Evolutionary conservation across 2,113 vertebrate genomes (phyloP).

Genomic region (Nycticryphes semicollaris): DNA sequence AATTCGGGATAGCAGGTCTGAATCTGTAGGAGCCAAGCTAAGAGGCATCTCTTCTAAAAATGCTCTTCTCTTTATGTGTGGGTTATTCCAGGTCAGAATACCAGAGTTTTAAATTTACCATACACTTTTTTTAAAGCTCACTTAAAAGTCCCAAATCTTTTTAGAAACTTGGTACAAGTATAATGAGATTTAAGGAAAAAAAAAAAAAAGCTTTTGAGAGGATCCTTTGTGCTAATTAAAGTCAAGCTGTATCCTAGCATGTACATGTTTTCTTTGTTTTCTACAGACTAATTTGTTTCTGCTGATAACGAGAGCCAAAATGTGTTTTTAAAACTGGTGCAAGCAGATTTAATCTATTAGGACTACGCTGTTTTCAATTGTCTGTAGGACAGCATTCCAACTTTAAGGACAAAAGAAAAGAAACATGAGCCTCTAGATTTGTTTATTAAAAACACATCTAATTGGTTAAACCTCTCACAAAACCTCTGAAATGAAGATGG

Average conservation of each 20-base stretch:
- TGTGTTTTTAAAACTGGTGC: conserved; percentile 40
- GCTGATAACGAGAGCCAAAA: conserved; percentile 48
- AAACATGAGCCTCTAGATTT: conserved; percentile 29
- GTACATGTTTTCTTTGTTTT: not conserved
- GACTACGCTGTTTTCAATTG: conserved; percentile 43
- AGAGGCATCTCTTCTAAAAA: not conserved
- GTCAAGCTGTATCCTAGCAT: not conserved
- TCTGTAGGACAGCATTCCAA: conserved; percentile 48
- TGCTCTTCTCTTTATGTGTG: not conserved
- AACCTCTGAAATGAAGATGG: not conserved
- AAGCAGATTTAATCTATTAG: conserved; percentile 57
- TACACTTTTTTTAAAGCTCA: not conserved
- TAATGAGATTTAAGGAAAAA: not conserved
- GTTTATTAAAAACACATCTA: conserved; percentile 49
- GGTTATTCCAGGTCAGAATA: not conserved
- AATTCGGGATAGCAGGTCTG: not conserved
- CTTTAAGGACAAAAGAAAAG: conserved; percentile 31
- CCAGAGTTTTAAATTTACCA: not conserved
- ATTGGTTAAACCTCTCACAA: conserved; percentile 32
- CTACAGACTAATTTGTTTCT: not conserved
- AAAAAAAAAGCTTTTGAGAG: not conserved
- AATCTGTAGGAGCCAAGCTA: not conserved
- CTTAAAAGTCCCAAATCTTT: not conserved
- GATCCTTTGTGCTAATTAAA: not conserved
- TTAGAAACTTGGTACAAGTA: not conserved